A percentile compares a stretch with the other conserved stretches of the same genome.
Evolutionary conservation across 2,888 invertebrate genomes (phyloP).

Genomic region (Prosapia bicincta): DNA sequence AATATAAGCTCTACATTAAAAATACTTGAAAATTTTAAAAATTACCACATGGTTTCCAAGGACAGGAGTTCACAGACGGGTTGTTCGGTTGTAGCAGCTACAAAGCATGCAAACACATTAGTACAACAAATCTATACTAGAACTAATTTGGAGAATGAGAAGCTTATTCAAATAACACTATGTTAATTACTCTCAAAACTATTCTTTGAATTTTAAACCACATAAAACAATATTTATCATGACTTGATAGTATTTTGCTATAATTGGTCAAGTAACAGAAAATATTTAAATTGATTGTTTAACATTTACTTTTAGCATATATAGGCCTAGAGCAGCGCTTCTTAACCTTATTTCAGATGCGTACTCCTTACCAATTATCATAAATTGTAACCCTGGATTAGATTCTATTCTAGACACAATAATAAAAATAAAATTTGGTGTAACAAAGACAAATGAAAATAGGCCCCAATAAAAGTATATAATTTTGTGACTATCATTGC

Average conservation of each 20-base stretch:
- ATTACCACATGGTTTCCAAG: neutral
- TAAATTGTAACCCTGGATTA: too few species aligned
- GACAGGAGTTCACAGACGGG: slow-evolving; percentile 60
- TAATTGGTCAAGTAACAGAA: neutral
- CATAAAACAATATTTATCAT: neutral
- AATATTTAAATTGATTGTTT: too few species aligned
- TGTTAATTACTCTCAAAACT: neutral
- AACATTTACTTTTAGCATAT: too few species aligned
- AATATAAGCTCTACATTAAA: neutral
- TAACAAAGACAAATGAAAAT: too few species aligned
- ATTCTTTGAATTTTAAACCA: neutral
- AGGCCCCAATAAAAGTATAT: too few species aligned
- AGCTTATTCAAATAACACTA: too few species aligned
- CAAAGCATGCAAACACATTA: slow-evolving; percentile 38
- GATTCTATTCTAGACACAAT: too few species aligned
- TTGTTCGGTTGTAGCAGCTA: slow-evolving; percentile 83
- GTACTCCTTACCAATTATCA: too few species aligned
- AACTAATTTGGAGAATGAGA: neutral
- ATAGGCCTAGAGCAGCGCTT: too few species aligned
- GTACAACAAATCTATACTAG: slow-evolving; percentile 6
- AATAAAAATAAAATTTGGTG: too few species aligned
- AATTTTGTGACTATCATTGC: too few species aligned
- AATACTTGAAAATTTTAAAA: neutral
- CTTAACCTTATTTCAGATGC: too few species aligned
- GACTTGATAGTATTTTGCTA: neutral